Percentiles rank a stretch among this genome's conserved stretches.
These are phyloP conservation scores for Agelastica alni DNA, from an alignment of 2,888 invertebrate genomes.

Conservation along the genomic window DNA sequence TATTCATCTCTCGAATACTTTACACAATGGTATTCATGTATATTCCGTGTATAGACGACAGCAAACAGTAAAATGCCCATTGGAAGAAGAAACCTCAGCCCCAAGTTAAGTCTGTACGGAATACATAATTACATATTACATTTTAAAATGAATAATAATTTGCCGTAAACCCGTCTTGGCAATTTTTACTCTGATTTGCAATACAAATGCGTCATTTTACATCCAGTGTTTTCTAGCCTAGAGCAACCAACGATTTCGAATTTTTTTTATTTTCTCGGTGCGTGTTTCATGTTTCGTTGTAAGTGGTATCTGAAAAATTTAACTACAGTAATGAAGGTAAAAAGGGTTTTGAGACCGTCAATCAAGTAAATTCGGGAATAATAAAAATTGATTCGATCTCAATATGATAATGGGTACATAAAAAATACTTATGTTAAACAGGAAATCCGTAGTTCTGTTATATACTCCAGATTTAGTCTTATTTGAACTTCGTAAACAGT, in stretches of 20 bases:
- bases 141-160: conserved; percentile 38
- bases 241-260: conserved; percentile 5
- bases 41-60: conserved; percentile 24
- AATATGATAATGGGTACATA: too few relatives aligned
- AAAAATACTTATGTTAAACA: too few relatives aligned
- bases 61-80: conserved; percentile 31
- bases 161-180: conserved; percentile 28
- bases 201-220: conserved; percentile 30
- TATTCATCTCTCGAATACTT: conserved; percentile 18
- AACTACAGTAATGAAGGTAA: too few relatives aligned
- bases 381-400: too few relatives aligned
- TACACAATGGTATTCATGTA: conserved; percentile 13
- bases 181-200: conserved; percentile 30
- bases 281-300: too few relatives aligned
- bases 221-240: conserved; percentile 22
- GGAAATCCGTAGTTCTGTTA: too few relatives aligned
- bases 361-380: too few relatives aligned
- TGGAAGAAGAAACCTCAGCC: conserved; percentile 29
- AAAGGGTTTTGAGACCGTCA: too few relatives aligned
- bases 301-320: too few relatives aligned
- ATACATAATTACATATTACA: conserved; percentile 39
- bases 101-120: conserved; percentile 35
- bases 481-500: too few relatives aligned
- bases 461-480: too few relatives aligned
- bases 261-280: too few relatives aligned